Conservation (phyloP, 1,140 invertebrate genomes). For the Leptinotarsa texana region DNA sequence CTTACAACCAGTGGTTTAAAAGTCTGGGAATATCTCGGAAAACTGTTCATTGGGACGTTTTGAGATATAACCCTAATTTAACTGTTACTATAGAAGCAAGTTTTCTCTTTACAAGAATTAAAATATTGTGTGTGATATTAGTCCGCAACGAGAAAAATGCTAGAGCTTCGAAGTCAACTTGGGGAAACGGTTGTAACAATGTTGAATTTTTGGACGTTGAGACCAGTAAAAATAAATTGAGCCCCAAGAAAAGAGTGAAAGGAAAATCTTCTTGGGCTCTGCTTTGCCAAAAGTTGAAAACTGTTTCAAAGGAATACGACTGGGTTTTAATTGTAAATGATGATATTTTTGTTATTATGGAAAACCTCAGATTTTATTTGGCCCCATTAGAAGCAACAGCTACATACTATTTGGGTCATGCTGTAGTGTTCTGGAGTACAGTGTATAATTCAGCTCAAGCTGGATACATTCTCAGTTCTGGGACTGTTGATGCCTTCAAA, state of each 20-base stretch:
- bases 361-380: constrained; percentile 47
- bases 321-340: constrained; percentile 48
- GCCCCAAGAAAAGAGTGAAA: constrained; percentile 37
- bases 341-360: constrained; percentile 46
- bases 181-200: constrained; percentile 45
- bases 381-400: constrained; percentile 36
- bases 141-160: constrained; percentile 40
- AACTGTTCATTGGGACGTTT: constrained; percentile 37
- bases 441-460: constrained; percentile 45
- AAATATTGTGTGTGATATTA: constrained; percentile 45
- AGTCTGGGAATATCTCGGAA: constrained; percentile 33
- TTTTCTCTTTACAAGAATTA: constrained; percentile 41
- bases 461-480: constrained; percentile 47
- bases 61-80: constrained; percentile 42
- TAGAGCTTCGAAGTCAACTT: constrained; percentile 41
- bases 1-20: constrained; percentile 45
- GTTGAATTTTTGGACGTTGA: constrained; percentile 38
- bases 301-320: constrained; percentile 32
- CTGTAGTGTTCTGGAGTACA: constrained; percentile 45
- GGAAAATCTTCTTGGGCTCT: constrained; percentile 43
- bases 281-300: constrained; percentile 41
- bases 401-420: constrained; percentile 50
- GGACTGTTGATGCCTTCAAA: constrained; percentile 36
- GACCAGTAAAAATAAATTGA: constrained; percentile 34
- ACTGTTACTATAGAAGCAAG: constrained; percentile 40